Conservation (phyloP, 2,888 invertebrate species). For the Chorisops tibialis region DNA sequence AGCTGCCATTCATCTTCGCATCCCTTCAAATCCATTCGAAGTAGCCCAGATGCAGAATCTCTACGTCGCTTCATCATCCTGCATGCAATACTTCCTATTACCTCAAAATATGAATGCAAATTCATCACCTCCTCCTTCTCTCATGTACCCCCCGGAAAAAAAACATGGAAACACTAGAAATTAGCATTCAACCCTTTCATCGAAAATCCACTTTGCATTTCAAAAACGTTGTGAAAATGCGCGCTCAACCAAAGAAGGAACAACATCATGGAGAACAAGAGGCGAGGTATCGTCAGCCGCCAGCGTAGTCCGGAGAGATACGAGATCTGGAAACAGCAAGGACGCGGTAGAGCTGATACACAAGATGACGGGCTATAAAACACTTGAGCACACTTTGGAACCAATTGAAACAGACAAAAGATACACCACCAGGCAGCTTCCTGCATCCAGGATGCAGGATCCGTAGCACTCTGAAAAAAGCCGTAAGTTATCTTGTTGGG, state of each 20-base stretch:
- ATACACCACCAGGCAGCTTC: slow-evolving; percentile 5
- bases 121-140: too few relatives aligned
- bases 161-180: slow-evolving; percentile 12
- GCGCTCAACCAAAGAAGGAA: slow-evolving; percentile 11
- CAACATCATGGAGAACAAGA: slow-evolving; percentile 8
- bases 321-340: too few relatives aligned
- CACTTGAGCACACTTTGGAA: slow-evolving; percentile 27
- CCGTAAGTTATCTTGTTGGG: slow-evolving; percentile 15
- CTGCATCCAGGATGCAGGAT: neutral
- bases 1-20: too few relatives aligned
- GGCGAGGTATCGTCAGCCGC: too few relatives aligned
- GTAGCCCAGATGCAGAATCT: too few relatives aligned
- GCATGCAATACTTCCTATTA: too few relatives aligned
- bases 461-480: slow-evolving; percentile 9
- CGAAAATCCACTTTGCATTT: slow-evolving; percentile 27
- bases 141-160: too few relatives aligned
- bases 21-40: too few relatives aligned
- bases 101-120: too few relatives aligned
- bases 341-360: neutral
- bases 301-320: too few relatives aligned
- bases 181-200: slow-evolving; percentile 27
- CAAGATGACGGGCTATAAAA: slow-evolving; percentile 26
- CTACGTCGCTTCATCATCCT: too few relatives aligned
- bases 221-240: slow-evolving; percentile 24
- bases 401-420: slow-evolving; percentile 27